Evolutionary conservation across 2,797 vertebrate species (phyloP).

Genomic region (Oryzias sinensis): DNA sequence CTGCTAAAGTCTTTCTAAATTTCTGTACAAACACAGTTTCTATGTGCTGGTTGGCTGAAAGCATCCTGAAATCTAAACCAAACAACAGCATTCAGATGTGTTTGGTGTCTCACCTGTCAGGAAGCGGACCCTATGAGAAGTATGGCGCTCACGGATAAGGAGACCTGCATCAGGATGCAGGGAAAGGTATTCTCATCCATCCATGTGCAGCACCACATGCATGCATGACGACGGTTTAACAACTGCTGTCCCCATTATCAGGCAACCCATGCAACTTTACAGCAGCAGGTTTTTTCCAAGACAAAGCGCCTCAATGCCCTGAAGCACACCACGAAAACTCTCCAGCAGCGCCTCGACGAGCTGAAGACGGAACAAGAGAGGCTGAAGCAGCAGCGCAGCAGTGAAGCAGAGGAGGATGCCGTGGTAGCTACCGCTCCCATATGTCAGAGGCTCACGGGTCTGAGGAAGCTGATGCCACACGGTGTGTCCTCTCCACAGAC

Average conservation of each 20-base stretch:
- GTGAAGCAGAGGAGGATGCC: constrained; percentile 49
- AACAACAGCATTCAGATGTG: too few relatives aligned
- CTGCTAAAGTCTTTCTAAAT: too few relatives aligned
- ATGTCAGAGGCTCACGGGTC: background rate
- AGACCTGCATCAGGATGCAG: too few relatives aligned
- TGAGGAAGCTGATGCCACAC: background rate
- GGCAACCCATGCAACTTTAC: constrained; percentile 73
- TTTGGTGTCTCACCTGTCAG: too few relatives aligned
- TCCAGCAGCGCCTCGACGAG: constrained; percentile 63
- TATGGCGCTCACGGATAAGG: too few relatives aligned
- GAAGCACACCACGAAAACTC: constrained; percentile 71
- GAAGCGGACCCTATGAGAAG: too few relatives aligned
- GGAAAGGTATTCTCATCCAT: too few relatives aligned
- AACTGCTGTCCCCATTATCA: constrained; percentile 33
- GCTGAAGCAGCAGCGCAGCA: constrained; percentile 37
- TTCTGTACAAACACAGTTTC: too few relatives aligned
- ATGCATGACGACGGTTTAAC: too few relatives aligned
- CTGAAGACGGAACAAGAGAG: constrained; percentile 71
- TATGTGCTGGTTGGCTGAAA: too few relatives aligned
- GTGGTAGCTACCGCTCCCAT: constrained; percentile 61
- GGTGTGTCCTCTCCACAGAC: constrained; percentile 64
- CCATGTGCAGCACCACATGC: too few relatives aligned
- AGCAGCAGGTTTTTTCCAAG: constrained; percentile 77
- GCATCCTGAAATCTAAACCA: too few relatives aligned
- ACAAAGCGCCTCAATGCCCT: constrained; percentile 80